phyloP scores from a whole-genome alignment of 2,888 invertebrate species.

The Tipula unca region DNA sequence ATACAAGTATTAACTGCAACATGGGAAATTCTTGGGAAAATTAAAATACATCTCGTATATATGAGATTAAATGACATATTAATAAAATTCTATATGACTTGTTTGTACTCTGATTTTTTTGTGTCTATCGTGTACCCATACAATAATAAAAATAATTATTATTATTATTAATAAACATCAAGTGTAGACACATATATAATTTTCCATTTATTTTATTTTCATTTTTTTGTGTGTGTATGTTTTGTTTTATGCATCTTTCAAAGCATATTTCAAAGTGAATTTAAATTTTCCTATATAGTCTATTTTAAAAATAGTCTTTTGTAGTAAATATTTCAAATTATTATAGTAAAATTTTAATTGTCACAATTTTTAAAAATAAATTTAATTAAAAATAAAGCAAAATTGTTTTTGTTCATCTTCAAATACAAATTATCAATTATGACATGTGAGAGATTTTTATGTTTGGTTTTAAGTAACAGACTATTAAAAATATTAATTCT shows the following conservation, averaged over 20 bases:
- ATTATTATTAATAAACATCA: constrained; percentile 14
- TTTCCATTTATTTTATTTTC: neutral
- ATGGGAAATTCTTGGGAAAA: constrained; percentile 19
- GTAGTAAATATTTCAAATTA: constrained; percentile 1
- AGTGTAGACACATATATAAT: neutral
- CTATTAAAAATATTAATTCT: constrained; percentile 14
- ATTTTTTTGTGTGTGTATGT: too few relatives aligned
- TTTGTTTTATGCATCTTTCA: neutral
- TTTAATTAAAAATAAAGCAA: neutral
- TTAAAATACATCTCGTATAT: neutral
- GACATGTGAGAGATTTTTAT: neutral
- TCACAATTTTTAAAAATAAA: neutral
- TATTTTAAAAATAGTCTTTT: neutral
- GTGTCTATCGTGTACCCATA: neutral
- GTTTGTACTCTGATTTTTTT: neutral
- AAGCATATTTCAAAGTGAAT: neutral
- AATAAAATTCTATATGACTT: neutral
- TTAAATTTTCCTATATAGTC: neutral
- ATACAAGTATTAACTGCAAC: neutral
- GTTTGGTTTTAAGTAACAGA: neutral
- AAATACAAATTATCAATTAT: constrained; percentile 8
- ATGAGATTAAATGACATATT: neutral
- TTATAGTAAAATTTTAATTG: constrained; percentile 14
- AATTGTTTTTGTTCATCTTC: neutral
- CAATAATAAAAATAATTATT: neutral